Conservation (phyloP, 2,113 vertebrate species). For the Muscicapa adusta region DNA sequence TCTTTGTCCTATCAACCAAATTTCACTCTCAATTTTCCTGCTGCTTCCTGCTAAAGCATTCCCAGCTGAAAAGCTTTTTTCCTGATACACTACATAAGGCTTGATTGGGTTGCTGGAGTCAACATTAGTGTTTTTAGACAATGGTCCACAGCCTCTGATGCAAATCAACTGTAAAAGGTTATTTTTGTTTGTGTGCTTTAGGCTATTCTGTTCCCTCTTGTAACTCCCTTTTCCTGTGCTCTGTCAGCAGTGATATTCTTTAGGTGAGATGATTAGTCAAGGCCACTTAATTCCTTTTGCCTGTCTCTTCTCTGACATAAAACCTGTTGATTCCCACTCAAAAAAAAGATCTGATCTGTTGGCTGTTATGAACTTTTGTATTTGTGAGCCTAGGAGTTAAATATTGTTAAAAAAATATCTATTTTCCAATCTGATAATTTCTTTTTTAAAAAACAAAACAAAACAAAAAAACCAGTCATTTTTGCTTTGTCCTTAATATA, state of each 20-base stretch:
- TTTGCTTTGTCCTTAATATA: not conserved
- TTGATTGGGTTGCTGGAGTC: not conserved
- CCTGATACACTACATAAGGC: not conserved
- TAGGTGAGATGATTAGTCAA: constrained; percentile 3
- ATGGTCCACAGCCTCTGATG: not conserved
- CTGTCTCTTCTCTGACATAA: not conserved
- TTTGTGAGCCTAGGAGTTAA: not conserved
- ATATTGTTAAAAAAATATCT: not conserved
- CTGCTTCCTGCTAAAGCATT: not conserved
- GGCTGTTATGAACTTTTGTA: not conserved
- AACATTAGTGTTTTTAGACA: constrained; percentile 49
- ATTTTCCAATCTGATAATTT: not conserved
- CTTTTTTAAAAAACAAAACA: not conserved
- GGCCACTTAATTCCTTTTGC: not conserved
- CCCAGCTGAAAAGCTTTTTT: not conserved
- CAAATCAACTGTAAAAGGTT: not conserved
- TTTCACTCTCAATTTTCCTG: not conserved
- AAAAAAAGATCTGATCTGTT: not conserved
- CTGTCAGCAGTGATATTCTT: not conserved
- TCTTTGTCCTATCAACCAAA: not conserved
- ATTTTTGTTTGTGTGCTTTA: not conserved
- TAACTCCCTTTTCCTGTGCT: constrained; percentile 1
- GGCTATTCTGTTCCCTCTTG: not conserved
- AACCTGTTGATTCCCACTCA: constrained; percentile 17
- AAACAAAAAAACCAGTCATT: not conserved